These are phyloP conservation scores for Cygnus buccinator DNA, from an alignment of 2,113 vertebrate genomes.

Conservation along the genomic window DNA sequence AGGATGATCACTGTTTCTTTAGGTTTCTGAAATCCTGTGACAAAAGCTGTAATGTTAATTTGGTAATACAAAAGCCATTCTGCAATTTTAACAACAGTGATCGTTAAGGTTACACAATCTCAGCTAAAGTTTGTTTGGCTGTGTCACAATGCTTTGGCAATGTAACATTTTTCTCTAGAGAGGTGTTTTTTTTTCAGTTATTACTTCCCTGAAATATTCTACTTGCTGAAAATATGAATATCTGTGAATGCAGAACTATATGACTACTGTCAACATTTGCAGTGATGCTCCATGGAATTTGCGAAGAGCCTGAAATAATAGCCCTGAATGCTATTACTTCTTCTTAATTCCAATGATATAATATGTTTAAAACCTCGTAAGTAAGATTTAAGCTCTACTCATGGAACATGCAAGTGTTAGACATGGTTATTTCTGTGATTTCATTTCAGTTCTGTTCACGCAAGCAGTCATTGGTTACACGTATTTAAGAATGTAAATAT, in stretches of 20 bases:
- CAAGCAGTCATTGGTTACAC: neutral
- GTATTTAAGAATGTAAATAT: neutral
- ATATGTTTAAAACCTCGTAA: neutral
- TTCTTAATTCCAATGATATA: neutral
- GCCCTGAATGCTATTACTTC: neutral
- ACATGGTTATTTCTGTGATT: neutral
- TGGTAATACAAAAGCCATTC: constrained; percentile 14
- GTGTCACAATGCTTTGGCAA: constrained; percentile 23
- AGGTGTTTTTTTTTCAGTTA: neutral
- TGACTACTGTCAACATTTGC: neutral
- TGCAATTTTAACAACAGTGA: neutral
- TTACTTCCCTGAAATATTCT: neutral
- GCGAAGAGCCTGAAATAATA: neutral
- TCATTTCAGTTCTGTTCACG: neutral
- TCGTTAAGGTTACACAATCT: neutral
- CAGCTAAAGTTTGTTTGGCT: neutral
- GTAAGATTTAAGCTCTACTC: neutral
- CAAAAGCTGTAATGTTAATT: neutral
- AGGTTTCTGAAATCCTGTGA: neutral
- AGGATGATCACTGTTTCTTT: neutral
- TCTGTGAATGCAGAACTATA: neutral
- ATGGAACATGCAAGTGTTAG: neutral
- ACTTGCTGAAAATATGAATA: neutral
- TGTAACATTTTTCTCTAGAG: neutral
- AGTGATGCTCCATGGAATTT: neutral